Conservation (phyloP, 1,140 invertebrate genomes). For the Platyura marginata region DNA sequence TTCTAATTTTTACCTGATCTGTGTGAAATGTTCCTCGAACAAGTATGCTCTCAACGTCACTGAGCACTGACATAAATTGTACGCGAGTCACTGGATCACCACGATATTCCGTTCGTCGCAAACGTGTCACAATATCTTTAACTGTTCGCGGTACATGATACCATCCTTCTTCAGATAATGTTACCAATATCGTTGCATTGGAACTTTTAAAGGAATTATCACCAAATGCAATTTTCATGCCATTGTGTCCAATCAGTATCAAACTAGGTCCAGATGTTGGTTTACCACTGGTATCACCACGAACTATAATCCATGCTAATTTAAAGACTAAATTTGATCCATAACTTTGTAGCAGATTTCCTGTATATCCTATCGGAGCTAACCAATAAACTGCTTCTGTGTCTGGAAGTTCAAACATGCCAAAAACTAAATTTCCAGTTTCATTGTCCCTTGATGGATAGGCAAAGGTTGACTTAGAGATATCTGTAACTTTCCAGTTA, state of each 20-base stretch:
- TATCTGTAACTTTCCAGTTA: conserved; percentile 44
- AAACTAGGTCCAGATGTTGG: conserved; percentile 71
- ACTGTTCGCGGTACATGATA: conserved; percentile 45
- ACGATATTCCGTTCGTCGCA: conserved; percentile 35
- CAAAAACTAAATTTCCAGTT: conserved; percentile 34
- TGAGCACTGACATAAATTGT: conserved; percentile 71
- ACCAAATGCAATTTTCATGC: conserved; percentile 50
- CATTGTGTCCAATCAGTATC: conserved; percentile 59
- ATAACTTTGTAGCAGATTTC: conserved; percentile 65
- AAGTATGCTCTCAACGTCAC: conserved; percentile 59
- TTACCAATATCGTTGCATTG: conserved; percentile 35
- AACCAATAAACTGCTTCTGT: conserved; percentile 77
- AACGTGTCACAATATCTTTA: conserved; percentile 34
- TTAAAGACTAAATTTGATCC: conserved; percentile 60
- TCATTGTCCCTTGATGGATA: conserved; percentile 31
- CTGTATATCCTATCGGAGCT: conserved; percentile 53
- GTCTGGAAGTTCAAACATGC: conserved; percentile 42
- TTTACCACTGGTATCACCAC: conserved; percentile 75
- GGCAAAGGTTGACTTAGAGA: conserved; percentile 29
- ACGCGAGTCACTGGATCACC: conserved; percentile 43
- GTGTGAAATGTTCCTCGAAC: conserved; percentile 84
- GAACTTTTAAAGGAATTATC: conserved; percentile 26
- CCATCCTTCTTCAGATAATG: conserved; percentile 51
- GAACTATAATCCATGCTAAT: conserved; percentile 62
- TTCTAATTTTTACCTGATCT: too few species aligned